A percentile compares a stretch with the other conserved stretches of the same genome.
Conservation (phyloP, 2,797 vertebrate species). For the Urophycis tenuis region DNA sequence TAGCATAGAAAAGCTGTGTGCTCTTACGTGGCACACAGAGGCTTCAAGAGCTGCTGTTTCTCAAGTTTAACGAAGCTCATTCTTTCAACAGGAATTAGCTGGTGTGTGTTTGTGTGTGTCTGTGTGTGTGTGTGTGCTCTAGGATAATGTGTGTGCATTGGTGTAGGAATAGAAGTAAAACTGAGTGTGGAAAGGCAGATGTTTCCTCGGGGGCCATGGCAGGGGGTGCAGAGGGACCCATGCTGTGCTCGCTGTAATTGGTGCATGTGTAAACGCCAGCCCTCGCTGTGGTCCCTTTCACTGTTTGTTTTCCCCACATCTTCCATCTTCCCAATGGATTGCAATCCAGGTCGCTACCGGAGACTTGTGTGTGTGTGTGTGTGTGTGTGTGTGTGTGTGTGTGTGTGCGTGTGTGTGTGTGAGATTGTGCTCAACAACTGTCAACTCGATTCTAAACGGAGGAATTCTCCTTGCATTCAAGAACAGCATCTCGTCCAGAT, state of each 20-base stretch:
- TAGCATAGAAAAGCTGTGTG: background rate
- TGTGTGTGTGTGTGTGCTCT: conserved; percentile 15
- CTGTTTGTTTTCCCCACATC: conserved; percentile 49
- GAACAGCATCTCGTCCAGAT: background rate
- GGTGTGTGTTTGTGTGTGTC: background rate
- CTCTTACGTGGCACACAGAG: background rate
- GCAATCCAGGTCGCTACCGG: conserved; percentile 45
- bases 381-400: background rate
- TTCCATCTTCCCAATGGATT: conserved; percentile 43
- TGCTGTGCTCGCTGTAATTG: conserved; percentile 61
- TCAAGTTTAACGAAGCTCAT: conserved; percentile 13
- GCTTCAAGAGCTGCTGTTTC: conserved; percentile 11
- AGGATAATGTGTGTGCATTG: background rate
- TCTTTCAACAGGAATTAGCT: conserved; percentile 13
- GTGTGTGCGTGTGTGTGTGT: background rate
- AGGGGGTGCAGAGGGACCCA: conserved; percentile 55
- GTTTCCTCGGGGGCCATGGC: conserved; percentile 62
- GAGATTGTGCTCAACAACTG: conserved; percentile 26
- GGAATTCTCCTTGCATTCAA: conserved; percentile 4
- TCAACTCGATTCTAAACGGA: conserved; percentile 19
- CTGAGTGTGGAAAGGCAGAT: conserved; percentile 53
- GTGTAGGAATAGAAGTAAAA: conserved; percentile 33
- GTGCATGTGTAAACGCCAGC: conserved; percentile 59
- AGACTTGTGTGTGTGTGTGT: conserved; percentile 27
- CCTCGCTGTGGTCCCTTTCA: conserved; percentile 45